A percentile compares a stretch with the other conserved stretches of the same genome.
These are phyloP conservation scores for Cyrtodaria siliqua DNA, from an alignment of 2,888 invertebrate genomes.

Conservation along the genomic window DNA sequence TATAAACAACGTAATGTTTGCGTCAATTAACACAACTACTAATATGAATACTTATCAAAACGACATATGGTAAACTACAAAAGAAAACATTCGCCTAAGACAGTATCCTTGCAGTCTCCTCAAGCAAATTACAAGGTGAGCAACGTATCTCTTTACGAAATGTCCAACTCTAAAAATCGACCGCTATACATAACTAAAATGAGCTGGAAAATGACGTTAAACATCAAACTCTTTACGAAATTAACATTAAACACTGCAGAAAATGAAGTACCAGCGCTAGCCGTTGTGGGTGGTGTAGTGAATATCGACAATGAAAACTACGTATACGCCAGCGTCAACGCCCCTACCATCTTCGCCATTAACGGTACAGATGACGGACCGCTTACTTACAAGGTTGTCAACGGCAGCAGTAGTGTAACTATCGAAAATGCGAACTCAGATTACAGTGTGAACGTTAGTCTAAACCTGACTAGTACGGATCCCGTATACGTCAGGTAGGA, in stretches of 20 bases:
- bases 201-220: no score
- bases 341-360: slow-evolving; percentile 21
- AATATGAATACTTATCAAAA: no score
- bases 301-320: slow-evolving; percentile 4
- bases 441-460: slow-evolving; percentile 33
- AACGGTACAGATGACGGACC: slow-evolving; percentile 1
- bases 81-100: no score
- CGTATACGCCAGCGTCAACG: slow-evolving; percentile 18
- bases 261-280: slow-evolving; percentile 12
- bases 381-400: background rate
- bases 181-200: no score
- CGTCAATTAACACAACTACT: no score
- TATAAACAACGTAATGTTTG: no score
- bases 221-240: no score
- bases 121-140: no score
- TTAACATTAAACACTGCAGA: slow-evolving; percentile 19
- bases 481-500: slow-evolving; percentile 37
- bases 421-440: slow-evolving; percentile 11
- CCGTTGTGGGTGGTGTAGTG: slow-evolving; percentile 6
- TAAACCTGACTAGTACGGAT: slow-evolving; percentile 17
- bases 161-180: no score
- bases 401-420: slow-evolving; percentile 28
- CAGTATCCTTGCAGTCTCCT: no score
- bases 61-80: no score
- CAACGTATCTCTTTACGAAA: no score